Base-by-base conservation (phyloP, 2,797 vertebrate species). In the Nyctibius grandis region DNA sequence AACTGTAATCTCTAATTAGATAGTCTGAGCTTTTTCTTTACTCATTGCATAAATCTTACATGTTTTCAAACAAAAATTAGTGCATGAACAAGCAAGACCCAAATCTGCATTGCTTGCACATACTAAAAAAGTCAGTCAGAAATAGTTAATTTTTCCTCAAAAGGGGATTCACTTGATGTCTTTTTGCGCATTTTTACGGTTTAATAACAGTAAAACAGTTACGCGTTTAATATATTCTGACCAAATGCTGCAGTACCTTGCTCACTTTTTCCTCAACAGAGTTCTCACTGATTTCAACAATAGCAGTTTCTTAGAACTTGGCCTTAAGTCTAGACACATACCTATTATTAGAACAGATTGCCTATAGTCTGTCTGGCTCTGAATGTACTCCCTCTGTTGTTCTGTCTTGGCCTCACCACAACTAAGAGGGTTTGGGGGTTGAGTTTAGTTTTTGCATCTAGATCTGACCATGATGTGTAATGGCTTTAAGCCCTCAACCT, bases 401-500 rank as follows among this genome's bases (percentile, higher is more conserved):
- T 96, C 57, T 84, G 12, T 72, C 68, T 91, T 68, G 61, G 26
- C 38, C 42, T 91, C 33, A 75, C 91, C 68, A 68, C 57, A 73
- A 5, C 48, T 40, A 54, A 77, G 60, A 65, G 38, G 5, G 33
- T 23, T 45, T 45, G 9, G 59, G 53, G 16, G 1, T 2, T 25
- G 45, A 38, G 9, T 54, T 80, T 88, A 79, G 21, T 1, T 86
- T 93, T 91, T 91, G 20, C 40, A 81, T 78, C 79, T 47, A 82
- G 83, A 76, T 94, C 74, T 91, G 53, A 95, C 88, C 90, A 88
- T 88, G 70, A 45, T 79, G 77, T 22, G 38, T 83, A 78, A 72
- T 89, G 67, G 69, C 91, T 96, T 96, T 95, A 96, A 95, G 76
- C 85, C 78, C 33, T 94, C 93, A 94, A 97, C 89, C 91, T 97